Evolutionary conservation across 2,888 invertebrate species (phyloP), one percentile per base, ranked within the genome.

Genomic region (Drosophila diplacantha): DNA sequence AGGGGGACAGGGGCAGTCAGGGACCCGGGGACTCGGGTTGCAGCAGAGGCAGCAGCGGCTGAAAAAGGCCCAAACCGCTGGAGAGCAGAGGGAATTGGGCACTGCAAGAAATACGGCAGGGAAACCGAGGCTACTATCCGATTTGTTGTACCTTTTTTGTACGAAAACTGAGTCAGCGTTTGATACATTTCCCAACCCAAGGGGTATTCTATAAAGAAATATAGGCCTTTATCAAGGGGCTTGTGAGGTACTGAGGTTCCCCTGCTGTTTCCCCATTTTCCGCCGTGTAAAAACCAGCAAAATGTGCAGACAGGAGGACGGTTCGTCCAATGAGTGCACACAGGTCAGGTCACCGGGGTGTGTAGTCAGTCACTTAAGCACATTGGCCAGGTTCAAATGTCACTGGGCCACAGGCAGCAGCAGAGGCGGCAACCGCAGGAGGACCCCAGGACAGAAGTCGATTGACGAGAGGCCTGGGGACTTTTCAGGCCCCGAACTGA

Each of bases 271-370:
- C 3, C 9, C 9, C 9, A 12, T 29, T 39, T 18, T 20, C 12
- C 20, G 3, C 39, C 22, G 56, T 41, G 41, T 11, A 35, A 35
- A 20, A 4, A 24, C 38, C 38, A 24, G 9, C 24, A 9, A 11
- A 14, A 49, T 32, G 52, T 32, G 47, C 52, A 22, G 54, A 35
- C 54, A 35, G 26, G 4, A n/a, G 35, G 26, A 29, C 41, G 7
- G 32, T 9, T 39, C n/a, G 16, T 11, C 22, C 62, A 29, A 16
- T 39, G 49, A 49, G 49, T 31, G 37, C 31, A 18, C 59, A 61
- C 38, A 59, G 59, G 59, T 59, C 59, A 61, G 44, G 59, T 59
- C 35, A 37, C 11, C 46, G 14, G 61, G 43, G 59, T 59, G 57
- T 52, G 35, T 29, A 34, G 53, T 38, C 59, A 58, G 59, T 56